A percentile compares a stretch with the other conserved stretches of the same genome.
Evolutionary conservation across 2,888 invertebrate genomes (phyloP).

Genomic region (Agrotis clavis): DNA sequence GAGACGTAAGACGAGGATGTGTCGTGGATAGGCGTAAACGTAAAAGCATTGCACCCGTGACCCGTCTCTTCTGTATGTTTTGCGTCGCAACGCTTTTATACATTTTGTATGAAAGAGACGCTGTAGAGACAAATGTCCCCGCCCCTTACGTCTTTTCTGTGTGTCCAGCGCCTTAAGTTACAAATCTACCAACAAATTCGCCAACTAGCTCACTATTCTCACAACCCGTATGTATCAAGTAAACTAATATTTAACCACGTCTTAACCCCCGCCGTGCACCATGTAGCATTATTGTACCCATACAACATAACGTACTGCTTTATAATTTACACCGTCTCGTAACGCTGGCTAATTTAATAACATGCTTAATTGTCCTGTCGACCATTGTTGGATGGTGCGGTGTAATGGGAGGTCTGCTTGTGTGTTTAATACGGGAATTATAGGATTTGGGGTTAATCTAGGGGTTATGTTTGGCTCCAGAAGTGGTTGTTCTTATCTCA

Average conservation of each 20-base stretch:
- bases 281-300: constrained; percentile 57
- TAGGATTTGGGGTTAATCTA: background rate
- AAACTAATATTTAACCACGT: constrained; percentile 53
- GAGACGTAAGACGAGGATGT: too few relatives aligned
- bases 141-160: too few relatives aligned
- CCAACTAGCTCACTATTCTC: background rate
- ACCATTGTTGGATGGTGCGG: constrained; percentile 17
- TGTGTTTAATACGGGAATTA: background rate
- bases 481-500: too few relatives aligned
- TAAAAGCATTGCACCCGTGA: too few relatives aligned
- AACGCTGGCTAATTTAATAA: constrained; percentile 67
- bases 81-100: too few relatives aligned
- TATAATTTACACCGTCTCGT: constrained; percentile 60
- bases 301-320: constrained; percentile 66
- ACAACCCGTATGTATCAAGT: constrained; percentile 8
- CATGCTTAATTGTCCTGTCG: constrained; percentile 60
- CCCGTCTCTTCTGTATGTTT: too few relatives aligned
- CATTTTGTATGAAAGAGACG: too few relatives aligned
- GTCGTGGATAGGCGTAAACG: too few relatives aligned
- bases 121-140: too few relatives aligned
- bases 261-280: constrained; percentile 65
- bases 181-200: constrained; percentile 1
- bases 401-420: constrained; percentile 21
- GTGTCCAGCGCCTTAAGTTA: too few relatives aligned
- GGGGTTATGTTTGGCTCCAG: too few relatives aligned